A percentile compares a stretch with the other conserved stretches of the same genome.
Conservation (phyloP, 2,113 vertebrate species). For the Zosterops hypoxanthus region DNA sequence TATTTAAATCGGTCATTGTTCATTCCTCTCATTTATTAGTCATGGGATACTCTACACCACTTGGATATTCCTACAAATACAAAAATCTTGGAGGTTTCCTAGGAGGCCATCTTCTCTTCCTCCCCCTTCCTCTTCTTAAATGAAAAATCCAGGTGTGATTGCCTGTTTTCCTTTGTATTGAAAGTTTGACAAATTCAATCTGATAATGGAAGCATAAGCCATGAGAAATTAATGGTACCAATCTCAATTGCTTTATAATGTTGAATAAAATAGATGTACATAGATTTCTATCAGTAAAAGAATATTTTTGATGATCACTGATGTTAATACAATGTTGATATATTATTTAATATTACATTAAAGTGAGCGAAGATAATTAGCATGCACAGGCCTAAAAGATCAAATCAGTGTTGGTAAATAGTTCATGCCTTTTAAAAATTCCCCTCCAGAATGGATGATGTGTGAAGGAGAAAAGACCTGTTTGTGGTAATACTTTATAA, state of each 20-base stretch:
- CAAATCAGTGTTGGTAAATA: neutral
- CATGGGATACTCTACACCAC: accelerated
- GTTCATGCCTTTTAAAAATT: neutral
- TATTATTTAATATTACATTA: neutral
- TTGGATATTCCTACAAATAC: neutral
- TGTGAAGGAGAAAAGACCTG: neutral
- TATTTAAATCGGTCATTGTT: neutral
- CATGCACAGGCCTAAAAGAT: neutral
- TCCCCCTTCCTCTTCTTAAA: neutral
- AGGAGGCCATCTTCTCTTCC: neutral
- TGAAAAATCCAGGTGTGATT: neutral
- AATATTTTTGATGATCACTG: neutral
- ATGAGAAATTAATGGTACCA: neutral
- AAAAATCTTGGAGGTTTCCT: neutral
- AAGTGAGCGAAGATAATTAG: neutral
- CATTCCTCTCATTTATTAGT: neutral
- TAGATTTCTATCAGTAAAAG: neutral
- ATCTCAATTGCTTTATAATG: neutral
- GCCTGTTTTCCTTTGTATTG: neutral
- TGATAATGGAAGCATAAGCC: neutral
- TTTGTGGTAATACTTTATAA: neutral
- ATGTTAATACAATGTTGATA: neutral
- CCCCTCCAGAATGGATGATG: neutral
- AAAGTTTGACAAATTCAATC: neutral
- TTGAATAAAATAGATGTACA: neutral